Conservation (phyloP, 2,113 vertebrate genomes). For the Paradoxurus hermaphroditus region DNA sequence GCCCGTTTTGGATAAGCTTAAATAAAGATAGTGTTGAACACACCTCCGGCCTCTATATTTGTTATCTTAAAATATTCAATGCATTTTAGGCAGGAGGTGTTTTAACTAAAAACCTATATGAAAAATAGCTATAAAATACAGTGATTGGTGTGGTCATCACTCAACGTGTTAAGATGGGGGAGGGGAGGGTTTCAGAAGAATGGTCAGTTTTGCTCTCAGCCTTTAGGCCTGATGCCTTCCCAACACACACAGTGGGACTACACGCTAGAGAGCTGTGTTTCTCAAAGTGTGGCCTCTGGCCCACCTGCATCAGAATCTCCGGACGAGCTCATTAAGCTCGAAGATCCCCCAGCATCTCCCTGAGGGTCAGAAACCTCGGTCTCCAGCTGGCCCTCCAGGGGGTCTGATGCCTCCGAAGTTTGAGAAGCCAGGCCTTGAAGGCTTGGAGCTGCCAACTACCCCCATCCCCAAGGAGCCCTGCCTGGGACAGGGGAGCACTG, state of each 20-base stretch:
- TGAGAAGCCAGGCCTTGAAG: constrained; percentile 51
- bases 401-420: constrained; percentile 29
- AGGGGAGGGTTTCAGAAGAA: constrained; percentile 72
- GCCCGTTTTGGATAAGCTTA: constrained; percentile 65
- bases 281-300: not conserved
- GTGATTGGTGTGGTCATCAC: constrained; percentile 81
- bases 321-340: not conserved
- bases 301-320: constrained; percentile 20
- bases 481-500: constrained; percentile 51
- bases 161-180: constrained; percentile 63
- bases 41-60: constrained; percentile 76
- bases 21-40: constrained; percentile 81
- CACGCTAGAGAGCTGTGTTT: constrained; percentile 26
- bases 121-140: constrained; percentile 84
- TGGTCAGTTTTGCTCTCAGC: constrained; percentile 68
- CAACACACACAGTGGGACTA: constrained; percentile 14
- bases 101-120: constrained; percentile 82
- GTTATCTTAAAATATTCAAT: constrained; percentile 74
- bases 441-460: constrained; percentile 62
- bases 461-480: constrained; percentile 42
- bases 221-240: constrained; percentile 19
- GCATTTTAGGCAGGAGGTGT: constrained; percentile 80
- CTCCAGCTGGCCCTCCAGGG: constrained; percentile 34
- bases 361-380: not conserved
- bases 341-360: constrained; percentile 16